Evolutionary conservation across 2,888 invertebrate genomes (phyloP), one percentile per base, ranked within the genome.

Genomic region (Anthrax anthrax): DNA sequence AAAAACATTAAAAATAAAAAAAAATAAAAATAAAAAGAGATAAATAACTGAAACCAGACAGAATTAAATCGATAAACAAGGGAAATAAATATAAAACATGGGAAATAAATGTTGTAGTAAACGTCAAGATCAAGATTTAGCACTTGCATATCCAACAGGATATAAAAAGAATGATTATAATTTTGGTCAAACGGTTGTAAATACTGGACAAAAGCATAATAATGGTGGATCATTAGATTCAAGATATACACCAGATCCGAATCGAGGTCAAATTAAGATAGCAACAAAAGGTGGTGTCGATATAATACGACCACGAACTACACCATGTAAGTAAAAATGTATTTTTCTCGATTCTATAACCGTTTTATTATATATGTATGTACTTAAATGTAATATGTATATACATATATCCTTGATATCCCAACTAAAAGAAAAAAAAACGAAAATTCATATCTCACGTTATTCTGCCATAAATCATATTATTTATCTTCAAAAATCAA

Each of bases 91-190:
- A 42, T 3, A 13, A 12, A 42, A 37, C 16, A 87, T 88, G 87
- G 87, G 87, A 70, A 82, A 82, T 72, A 83, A 83, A 74, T 87
- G 87, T 74, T 87, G 87, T 73, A 85, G 85, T 73, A 84, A 84
- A 73, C 79, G 83, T 65, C 81, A 84, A 70, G 81, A 81, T 71
- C 77, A 81, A 60, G 76, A 78, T 54, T 52, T 68, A 50, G 65
- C 64, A 12, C 55, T 67, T 44, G 61, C 65, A 54, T 67, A 66
- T 60, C 65, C 65, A 39, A 60, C 63, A 37, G 69, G 67, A 50
- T 66, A 64, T 50, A 68, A 69, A 51, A 68, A 68, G 48, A 63
- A 64, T 47, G 64, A 67, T 45, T 66, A 67, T 47, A 65, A 63
- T 45, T 67, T 67, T 47, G 66, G 66, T 40, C 68, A 67, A 52